These are phyloP conservation scores for Caenorhabditis briggsae DNA, from an alignment of 1,140 invertebrate genomes.

Conservation along the genomic window DNA sequence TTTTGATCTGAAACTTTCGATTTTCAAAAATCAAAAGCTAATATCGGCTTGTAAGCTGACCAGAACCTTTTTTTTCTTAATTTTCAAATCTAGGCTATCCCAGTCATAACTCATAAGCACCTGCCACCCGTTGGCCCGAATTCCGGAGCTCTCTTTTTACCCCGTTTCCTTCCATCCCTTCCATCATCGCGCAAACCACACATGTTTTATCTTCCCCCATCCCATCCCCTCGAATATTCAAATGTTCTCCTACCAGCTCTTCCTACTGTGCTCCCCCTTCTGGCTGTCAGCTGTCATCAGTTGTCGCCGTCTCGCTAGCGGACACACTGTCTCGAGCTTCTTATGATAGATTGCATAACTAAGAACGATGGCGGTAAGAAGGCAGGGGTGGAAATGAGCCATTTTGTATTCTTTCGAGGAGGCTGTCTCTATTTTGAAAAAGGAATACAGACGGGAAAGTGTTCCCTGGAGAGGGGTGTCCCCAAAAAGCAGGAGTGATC, in stretches of 20 bases:
- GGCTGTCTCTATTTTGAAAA: conserved; percentile 21
- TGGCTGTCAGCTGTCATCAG: conserved; percentile 48
- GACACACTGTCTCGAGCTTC: conserved; percentile 37
- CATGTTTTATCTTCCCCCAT: conserved; percentile 4
- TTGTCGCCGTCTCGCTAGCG: background rate
- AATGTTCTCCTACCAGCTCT: conserved; percentile 19
- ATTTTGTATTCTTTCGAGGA: conserved; percentile 22
- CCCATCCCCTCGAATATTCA: conserved; percentile 35
- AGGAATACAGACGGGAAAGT: background rate
- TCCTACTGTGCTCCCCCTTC: conserved; percentile 32
- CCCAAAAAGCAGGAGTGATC: background rate
- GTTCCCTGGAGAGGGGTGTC: background rate
- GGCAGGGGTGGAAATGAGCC: conserved; percentile 6
- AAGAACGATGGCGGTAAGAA: conserved; percentile 47
- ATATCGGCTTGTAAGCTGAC: background rate
- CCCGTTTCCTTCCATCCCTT: background rate
- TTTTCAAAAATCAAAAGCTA: too few species aligned
- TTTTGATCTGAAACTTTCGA: too few species aligned
- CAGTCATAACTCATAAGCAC: conserved; percentile 49
- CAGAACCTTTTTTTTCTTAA: background rate
- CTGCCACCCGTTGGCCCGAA: conserved; percentile 40
- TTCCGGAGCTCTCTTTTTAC: conserved; percentile 31
- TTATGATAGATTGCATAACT: conserved; percentile 54
- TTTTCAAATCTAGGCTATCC: background rate
- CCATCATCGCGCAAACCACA: conserved; percentile 38